phyloP scores from a whole-genome alignment of 2,797 vertebrate species.

The Danio jaintianensis region DNA sequence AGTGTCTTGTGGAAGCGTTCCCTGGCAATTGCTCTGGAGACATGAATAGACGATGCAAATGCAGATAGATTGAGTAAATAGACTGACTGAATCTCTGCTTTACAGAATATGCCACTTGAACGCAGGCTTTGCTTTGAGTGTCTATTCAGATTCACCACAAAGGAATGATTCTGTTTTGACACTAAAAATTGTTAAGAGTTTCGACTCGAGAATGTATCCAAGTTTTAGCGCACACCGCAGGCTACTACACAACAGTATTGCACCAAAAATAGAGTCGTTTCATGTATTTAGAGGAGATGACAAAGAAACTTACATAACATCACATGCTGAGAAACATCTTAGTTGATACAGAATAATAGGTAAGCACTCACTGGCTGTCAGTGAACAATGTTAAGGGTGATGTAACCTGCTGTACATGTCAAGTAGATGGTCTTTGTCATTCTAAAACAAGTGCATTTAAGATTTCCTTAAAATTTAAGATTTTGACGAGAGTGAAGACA shows the following conservation, averaged over 20 bases:
- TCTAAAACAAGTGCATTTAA: neutral
- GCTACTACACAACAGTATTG: slow-evolving; percentile 10
- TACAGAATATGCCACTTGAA: slow-evolving; percentile 27
- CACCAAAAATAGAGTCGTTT: slow-evolving; percentile 16
- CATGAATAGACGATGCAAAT: slow-evolving; percentile 25
- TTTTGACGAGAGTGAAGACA: neutral
- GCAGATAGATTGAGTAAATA: slow-evolving; percentile 20
- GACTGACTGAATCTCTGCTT: slow-evolving; percentile 18
- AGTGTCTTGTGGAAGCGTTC: slow-evolving; percentile 6
- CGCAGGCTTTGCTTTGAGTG: slow-evolving; percentile 25
- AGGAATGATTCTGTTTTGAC: slow-evolving; percentile 31
- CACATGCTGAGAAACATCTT: neutral
- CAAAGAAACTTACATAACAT: slow-evolving; percentile 16
- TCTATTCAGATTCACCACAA: slow-evolving; percentile 22
- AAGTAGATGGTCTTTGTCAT: slow-evolving; percentile 8
- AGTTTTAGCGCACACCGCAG: slow-evolving; percentile 18
- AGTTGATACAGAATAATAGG: slow-evolving; percentile 6
- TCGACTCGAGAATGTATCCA: slow-evolving; percentile 19
- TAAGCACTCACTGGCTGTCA: slow-evolving; percentile 9
- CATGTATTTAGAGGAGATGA: slow-evolving; percentile 34
- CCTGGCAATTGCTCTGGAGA: slow-evolving; percentile 19
- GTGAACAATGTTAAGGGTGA: slow-evolving; percentile 7
- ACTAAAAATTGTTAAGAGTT: slow-evolving; percentile 27
- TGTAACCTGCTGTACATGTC: slow-evolving; percentile 10
- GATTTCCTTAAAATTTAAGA: neutral